Evolutionary conservation across 1,140 invertebrate genomes (phyloP).

Genomic region (Mactra quadrangularis): DNA sequence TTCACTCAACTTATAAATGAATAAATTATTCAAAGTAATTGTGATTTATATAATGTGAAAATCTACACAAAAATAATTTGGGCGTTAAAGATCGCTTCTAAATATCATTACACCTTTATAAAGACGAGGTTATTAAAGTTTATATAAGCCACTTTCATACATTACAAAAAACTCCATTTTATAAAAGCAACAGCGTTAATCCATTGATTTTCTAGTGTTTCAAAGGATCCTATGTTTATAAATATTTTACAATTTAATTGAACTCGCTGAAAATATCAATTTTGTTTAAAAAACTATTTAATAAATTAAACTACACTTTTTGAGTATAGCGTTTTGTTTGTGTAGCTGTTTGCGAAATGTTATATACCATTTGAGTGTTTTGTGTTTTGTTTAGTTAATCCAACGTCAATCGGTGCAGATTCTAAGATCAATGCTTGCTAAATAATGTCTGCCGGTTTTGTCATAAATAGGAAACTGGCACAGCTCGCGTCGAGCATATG

Average conservation of each 20-base stretch:
- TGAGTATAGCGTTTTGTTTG: conserved; percentile 44
- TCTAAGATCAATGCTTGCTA: not conserved
- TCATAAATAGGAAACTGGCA: too few relatives aligned
- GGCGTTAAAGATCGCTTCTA: conserved; percentile 33
- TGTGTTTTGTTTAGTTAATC: conserved; percentile 38
- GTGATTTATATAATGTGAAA: conserved; percentile 41
- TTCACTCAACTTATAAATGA: not conserved
- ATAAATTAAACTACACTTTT: not conserved
- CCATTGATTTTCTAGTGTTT: conserved; percentile 22
- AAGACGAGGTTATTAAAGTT: conserved; percentile 38
- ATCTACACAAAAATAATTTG: conserved; percentile 54
- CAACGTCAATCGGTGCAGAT: not conserved
- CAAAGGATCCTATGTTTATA: conserved; percentile 45
- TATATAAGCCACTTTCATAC: conserved; percentile 48
- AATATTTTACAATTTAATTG: conserved; percentile 15
- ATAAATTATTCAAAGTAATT: conserved; percentile 37
- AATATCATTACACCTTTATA: conserved; percentile 21
- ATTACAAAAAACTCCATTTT: conserved; percentile 23
- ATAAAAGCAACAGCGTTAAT: conserved; percentile 1
- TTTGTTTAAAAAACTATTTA: conserved; percentile 13
- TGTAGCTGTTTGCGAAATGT: conserved; percentile 23
- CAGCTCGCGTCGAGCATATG: too few relatives aligned
- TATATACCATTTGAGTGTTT: conserved; percentile 23
- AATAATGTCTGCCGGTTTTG: conserved; percentile 3
- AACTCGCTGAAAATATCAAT: conserved; percentile 29